These are phyloP conservation scores for Drosophila repletoides DNA, from an alignment of 1,140 invertebrate species.

Conservation along the genomic window DNA sequence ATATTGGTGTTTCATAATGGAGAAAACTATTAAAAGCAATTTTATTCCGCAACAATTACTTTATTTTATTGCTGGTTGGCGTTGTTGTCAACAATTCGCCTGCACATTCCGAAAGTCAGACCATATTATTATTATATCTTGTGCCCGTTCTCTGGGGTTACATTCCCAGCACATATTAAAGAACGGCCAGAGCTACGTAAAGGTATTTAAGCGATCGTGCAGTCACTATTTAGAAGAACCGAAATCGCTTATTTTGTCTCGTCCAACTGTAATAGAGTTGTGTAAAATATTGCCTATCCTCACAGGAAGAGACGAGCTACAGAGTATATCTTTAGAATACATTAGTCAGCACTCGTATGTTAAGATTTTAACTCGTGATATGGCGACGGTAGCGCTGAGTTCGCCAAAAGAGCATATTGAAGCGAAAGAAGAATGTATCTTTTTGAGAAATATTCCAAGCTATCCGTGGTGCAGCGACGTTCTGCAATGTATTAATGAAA, in stretches of 20 bases:
- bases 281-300: slow-evolving; percentile 27
- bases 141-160: slow-evolving; percentile 33
- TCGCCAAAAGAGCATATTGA: slow-evolving; percentile 11
- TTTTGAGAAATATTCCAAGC: slow-evolving; percentile 8
- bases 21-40: slow-evolving; percentile 43
- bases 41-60: slow-evolving; percentile 63
- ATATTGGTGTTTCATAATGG: slow-evolving; percentile 27
- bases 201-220: slow-evolving; percentile 56
- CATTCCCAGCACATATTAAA: slow-evolving; percentile 22
- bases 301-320: slow-evolving; percentile 20
- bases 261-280: slow-evolving; percentile 31
- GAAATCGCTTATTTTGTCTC: slow-evolving; percentile 24
- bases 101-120: slow-evolving; percentile 53
- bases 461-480: slow-evolving; percentile 9
- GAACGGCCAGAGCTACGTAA: slow-evolving; percentile 44
- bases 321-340: slow-evolving; percentile 1
- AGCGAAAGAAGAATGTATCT: slow-evolving; percentile 18
- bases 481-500: slow-evolving; percentile 20
- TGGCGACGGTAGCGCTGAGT: slow-evolving; percentile 10
- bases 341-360: not conserved
- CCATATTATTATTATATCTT: slow-evolving; percentile 16
- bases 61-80: slow-evolving; percentile 60
- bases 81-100: slow-evolving; percentile 64
- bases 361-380: slow-evolving; percentile 10
- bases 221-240: slow-evolving; percentile 57